Conservation (phyloP, 2,113 vertebrate species). For the Corythoichthys intestinalis region DNA sequence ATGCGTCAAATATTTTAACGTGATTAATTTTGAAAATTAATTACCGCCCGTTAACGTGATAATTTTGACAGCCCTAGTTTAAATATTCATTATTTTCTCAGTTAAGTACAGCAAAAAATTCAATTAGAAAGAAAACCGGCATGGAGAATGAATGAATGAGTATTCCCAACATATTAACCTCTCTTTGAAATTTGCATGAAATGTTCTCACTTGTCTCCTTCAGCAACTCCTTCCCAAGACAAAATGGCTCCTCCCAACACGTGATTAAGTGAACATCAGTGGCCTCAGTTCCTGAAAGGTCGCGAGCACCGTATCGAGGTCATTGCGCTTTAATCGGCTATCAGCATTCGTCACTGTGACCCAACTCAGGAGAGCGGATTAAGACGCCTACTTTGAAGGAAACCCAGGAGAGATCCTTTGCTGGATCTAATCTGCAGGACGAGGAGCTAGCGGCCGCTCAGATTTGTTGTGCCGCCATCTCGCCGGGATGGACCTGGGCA, state of each 20-base stretch:
- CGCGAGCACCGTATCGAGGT: slow-evolving; percentile 45
- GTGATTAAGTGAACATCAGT: slow-evolving; percentile 1
- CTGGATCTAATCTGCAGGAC: slow-evolving; percentile 62
- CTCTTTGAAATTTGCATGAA: not conserved
- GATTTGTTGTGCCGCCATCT: slow-evolving; percentile 14
- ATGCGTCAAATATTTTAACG: no score
- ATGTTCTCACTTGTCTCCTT: no score
- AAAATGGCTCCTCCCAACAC: not conserved
- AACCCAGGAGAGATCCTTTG: slow-evolving; percentile 63
- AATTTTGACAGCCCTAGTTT: no score
- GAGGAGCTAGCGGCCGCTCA: not conserved
- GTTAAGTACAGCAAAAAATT: no score
- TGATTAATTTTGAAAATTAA: no score
- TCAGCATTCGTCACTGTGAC: slow-evolving; percentile 58
- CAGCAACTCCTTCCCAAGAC: not conserved
- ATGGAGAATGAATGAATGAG: no score
- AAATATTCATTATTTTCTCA: no score
- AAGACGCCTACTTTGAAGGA: slow-evolving; percentile 64
- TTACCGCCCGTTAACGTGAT: no score
- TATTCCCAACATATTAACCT: no score
- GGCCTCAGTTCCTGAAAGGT: not conserved
- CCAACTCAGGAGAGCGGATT: slow-evolving; percentile 68
- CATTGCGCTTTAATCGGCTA: slow-evolving; percentile 68
- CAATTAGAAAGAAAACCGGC: no score
- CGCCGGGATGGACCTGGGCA: slow-evolving; percentile 86